Conservation (phyloP, 2,113 vertebrate species). For the Butastur rufipennis region DNA sequence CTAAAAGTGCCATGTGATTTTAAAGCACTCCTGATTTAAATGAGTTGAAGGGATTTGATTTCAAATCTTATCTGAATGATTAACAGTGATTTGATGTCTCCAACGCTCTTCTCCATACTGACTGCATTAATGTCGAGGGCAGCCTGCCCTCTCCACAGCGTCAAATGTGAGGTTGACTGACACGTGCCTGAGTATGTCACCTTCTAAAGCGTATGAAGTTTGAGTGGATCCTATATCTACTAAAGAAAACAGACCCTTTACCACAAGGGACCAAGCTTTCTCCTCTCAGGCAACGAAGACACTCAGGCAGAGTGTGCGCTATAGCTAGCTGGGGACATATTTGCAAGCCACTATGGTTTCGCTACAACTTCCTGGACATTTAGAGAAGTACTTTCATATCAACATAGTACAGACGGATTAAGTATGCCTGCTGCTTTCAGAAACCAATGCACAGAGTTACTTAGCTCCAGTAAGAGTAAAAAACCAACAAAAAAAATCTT, state of each 20-base stretch:
- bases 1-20: not conserved
- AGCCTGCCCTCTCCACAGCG: not conserved
- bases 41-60: not conserved
- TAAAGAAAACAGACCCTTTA: not conserved
- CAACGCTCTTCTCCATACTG: not conserved
- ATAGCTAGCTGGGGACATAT: not conserved
- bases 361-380: not conserved
- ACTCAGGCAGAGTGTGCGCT: not conserved
- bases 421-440: not conserved
- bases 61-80: not conserved
- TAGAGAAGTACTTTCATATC: not conserved
- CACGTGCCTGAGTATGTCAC: accelerated
- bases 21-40: not conserved
- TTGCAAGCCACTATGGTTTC: not conserved
- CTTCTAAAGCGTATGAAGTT: not conserved
- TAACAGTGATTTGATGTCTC: not conserved
- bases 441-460: not conserved
- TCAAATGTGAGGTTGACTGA: not conserved
- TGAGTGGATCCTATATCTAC: not conserved
- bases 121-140: not conserved
- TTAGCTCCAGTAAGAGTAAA: not conserved
- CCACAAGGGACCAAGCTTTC: not conserved
- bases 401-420: not conserved
- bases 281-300: not conserved
- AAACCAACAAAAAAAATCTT: not conserved